Evolutionary conservation across 2,113 vertebrate species (phyloP).

Genomic region (Hyperopisus bebe): DNA sequence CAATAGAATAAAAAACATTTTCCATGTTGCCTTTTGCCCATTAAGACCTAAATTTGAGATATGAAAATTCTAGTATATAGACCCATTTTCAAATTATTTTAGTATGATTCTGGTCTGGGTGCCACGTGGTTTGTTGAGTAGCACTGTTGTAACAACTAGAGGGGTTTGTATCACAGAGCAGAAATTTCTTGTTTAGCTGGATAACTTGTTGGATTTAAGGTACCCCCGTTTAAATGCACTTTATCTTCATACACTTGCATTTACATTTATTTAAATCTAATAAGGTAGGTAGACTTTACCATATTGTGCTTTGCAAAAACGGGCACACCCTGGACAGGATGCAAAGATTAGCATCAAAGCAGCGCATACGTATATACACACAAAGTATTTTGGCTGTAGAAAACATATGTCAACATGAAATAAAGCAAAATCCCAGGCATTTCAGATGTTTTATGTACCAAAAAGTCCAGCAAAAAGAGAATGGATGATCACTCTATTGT

Average conservation of each 20-base stretch:
- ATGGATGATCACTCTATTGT: background rate
- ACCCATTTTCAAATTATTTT: background rate
- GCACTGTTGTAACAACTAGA: background rate
- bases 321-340: background rate
- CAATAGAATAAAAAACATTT: background rate
- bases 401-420: no score
- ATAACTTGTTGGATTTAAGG: background rate
- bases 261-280: background rate
- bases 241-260: background rate
- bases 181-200: background rate
- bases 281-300: background rate
- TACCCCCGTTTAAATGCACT: background rate
- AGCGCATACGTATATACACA: background rate
- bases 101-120: background rate
- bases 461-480: no score
- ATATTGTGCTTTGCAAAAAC: background rate
- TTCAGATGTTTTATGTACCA: background rate
- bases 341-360: background rate
- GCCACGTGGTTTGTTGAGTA: background rate
- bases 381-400: no score
- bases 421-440: background rate
- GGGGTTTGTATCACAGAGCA: background rate
- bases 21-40: background rate
- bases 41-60: background rate
- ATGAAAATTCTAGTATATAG: background rate